Evolutionary conservation across 2,888 invertebrate species (phyloP).

Genomic region (Rutpela maculata): DNA sequence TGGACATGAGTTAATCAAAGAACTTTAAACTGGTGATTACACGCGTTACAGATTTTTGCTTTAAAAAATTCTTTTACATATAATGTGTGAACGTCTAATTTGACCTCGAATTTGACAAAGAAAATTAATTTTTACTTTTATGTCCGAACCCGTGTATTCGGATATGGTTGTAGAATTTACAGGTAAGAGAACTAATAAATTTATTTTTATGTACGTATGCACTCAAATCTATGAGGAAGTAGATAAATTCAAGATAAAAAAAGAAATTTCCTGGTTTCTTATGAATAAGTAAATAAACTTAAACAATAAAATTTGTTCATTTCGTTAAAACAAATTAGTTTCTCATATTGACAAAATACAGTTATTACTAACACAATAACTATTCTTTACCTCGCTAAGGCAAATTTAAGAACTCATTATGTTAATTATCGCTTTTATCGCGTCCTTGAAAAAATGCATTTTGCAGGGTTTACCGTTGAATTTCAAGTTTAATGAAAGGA

Average conservation of each 20-base stretch:
- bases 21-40: too few species aligned
- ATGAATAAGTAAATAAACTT: neutral
- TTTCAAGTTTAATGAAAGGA: too few species aligned
- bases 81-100: too few species aligned
- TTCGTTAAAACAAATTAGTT: neutral
- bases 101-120: too few species aligned
- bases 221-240: conserved; percentile 17
- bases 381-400: conserved; percentile 24
- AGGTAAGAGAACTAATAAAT: neutral
- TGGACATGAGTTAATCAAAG: too few species aligned
- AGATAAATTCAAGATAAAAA: conserved; percentile 8
- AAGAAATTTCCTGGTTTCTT: neutral
- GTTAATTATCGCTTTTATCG: conserved; percentile 14
- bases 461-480: neutral
- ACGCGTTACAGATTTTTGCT: too few species aligned
- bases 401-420: conserved; percentile 15
- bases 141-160: too few species aligned
- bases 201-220: neutral
- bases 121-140: too few species aligned
- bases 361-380: conserved; percentile 26
- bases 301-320: conserved; percentile 12
- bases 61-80: too few species aligned
- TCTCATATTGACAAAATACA: conserved; percentile 1
- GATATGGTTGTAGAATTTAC: too few species aligned
- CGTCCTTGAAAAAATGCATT: conserved; percentile 20